Evolutionary conservation across 2,797 vertebrate genomes (phyloP).

Genomic region (Chaenodraco wilsoni): DNA sequence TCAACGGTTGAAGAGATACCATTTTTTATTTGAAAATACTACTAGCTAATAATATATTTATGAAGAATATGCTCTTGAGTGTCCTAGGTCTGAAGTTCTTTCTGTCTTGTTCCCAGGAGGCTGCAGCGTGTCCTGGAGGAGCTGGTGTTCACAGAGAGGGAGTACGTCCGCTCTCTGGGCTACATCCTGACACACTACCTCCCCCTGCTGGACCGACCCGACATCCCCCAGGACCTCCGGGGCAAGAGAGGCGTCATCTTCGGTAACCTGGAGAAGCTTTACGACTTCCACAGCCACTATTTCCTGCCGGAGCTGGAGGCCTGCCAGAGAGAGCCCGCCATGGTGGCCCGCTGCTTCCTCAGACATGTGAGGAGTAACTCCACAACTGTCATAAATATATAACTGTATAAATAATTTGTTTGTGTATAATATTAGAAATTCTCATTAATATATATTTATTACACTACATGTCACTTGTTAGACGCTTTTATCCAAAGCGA

Average conservation of each 20-base stretch:
- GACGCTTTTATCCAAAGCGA: too few relatives aligned
- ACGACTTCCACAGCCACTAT: slow-evolving; percentile 84
- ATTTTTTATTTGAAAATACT: background rate
- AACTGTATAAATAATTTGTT: background rate
- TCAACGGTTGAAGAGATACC: background rate
- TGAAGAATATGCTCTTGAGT: background rate
- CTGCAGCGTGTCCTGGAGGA: slow-evolving; percentile 86
- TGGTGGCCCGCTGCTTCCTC: slow-evolving; percentile 84
- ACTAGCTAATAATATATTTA: background rate
- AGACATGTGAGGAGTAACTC: slow-evolving; percentile 78
- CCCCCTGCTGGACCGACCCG: slow-evolving; percentile 82
- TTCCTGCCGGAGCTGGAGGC: slow-evolving; percentile 86
- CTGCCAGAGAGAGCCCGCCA: slow-evolving; percentile 78
- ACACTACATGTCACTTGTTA: too few relatives aligned
- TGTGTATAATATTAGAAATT: background rate
- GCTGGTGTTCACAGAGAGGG: slow-evolving; percentile 85
- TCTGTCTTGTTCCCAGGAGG: slow-evolving; percentile 71
- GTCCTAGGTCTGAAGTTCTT: background rate
- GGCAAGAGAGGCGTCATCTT: slow-evolving; percentile 86
- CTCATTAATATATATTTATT: background rate
- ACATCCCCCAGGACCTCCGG: slow-evolving; percentile 85
- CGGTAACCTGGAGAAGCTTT: slow-evolving; percentile 86
- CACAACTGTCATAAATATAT: background rate
- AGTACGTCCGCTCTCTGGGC: slow-evolving; percentile 84
- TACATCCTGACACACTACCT: slow-evolving; percentile 87